Evolutionary conservation across 2,797 vertebrate genomes (phyloP).

Genomic region (Catostomus latipinnis): DNA sequence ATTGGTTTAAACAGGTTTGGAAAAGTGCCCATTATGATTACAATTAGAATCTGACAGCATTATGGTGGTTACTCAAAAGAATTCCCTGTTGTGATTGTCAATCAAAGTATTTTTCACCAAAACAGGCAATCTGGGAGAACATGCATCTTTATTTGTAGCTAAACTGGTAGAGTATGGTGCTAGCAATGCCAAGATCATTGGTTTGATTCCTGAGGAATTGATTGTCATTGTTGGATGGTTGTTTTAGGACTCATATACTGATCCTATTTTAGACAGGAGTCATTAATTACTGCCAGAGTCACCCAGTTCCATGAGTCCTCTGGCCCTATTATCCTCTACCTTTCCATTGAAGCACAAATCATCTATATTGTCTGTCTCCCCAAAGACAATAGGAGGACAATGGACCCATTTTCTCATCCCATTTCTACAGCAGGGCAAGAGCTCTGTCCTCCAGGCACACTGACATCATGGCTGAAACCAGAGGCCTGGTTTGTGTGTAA

Average conservation of each 20-base stretch:
- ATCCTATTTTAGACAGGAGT: constrained; percentile 30
- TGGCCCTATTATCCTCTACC: constrained; percentile 15
- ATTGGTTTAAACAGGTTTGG: background rate
- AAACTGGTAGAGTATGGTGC: too few species aligned
- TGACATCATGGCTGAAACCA: constrained; percentile 55
- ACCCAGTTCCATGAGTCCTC: constrained; percentile 52
- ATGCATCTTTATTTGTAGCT: background rate
- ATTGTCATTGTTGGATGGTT: background rate
- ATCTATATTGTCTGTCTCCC: constrained; percentile 60
- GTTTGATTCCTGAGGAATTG: too few species aligned
- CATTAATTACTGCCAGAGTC: constrained; percentile 32
- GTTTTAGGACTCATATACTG: constrained; percentile 12
- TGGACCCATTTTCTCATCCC: constrained; percentile 65
- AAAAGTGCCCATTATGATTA: background rate
- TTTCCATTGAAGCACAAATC: constrained; percentile 45
- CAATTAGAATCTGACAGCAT: too few species aligned
- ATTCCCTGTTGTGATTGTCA: background rate
- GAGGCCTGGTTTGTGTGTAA: background rate
- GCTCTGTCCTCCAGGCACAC: constrained; percentile 51
- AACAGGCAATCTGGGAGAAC: background rate
- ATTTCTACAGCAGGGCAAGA: constrained; percentile 67
- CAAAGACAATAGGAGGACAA: constrained; percentile 67
- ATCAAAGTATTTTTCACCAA: background rate
- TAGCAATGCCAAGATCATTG: too few species aligned
- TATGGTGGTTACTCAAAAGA: background rate